Percentiles rank a stretch among this genome's conserved stretches.
Conservation (phyloP, 1,140 invertebrate species). For the Acromyrmex heyeri region DNA sequence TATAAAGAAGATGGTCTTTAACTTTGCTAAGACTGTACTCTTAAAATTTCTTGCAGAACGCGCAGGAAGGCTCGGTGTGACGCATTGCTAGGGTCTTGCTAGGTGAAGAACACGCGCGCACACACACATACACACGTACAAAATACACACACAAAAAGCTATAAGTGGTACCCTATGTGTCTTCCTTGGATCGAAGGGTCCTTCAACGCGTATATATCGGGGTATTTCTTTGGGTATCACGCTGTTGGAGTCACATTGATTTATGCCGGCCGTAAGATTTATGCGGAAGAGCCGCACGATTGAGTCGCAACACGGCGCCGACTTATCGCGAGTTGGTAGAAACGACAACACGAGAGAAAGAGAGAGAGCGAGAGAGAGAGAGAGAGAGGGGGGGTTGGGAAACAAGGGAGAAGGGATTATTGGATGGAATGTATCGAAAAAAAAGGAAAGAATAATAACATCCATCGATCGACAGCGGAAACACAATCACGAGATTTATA, state of each 20-base stretch:
- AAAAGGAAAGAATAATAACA: conserved; percentile 59
- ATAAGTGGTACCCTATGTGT: conserved; percentile 83
- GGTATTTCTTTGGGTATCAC: conserved; percentile 80
- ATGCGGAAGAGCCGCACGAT: conserved; percentile 85
- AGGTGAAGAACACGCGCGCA: conserved; percentile 71
- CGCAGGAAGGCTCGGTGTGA: conserved; percentile 73
- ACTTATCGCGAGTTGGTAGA: conserved; percentile 86
- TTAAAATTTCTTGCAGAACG: conserved; percentile 49
- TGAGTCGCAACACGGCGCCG: conserved; percentile 86
- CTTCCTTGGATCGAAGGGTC: conserved; percentile 85
- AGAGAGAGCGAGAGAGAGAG: conserved; percentile 37
- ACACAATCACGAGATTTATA: conserved; percentile 71
- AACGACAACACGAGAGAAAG: conserved; percentile 76
- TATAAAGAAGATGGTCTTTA: background rate
- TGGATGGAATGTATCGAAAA: conserved; percentile 52
- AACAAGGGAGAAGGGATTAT: conserved; percentile 19
- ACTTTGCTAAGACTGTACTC: conserved; percentile 20
- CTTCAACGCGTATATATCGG: conserved; percentile 75
- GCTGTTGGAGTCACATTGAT: conserved; percentile 85
- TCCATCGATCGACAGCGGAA: conserved; percentile 78
- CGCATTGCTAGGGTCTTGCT: conserved; percentile 77
- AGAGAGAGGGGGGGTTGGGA: background rate
- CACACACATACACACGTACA: background rate
- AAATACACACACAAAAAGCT: conserved; percentile 50
- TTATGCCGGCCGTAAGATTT: conserved; percentile 85